phyloP scores from a whole-genome alignment of 2,888 invertebrate species.

The Drosophila histrio region DNA sequence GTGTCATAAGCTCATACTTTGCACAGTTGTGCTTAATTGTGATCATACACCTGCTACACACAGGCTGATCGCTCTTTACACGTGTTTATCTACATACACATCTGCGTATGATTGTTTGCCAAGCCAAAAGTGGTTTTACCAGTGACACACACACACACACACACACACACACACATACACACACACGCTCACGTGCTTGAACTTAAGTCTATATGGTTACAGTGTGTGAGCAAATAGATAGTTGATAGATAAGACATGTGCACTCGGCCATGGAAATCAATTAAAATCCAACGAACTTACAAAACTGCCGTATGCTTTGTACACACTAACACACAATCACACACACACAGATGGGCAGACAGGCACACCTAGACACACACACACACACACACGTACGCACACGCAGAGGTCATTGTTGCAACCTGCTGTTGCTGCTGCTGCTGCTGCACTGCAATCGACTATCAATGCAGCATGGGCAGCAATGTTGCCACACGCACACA shows the following conservation, averaged over 20 bases:
- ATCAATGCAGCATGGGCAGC: conserved; percentile 64
- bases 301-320: conserved; percentile 36
- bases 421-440: conserved; percentile 42
- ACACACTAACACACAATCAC: background rate
- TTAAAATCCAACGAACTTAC: conserved; percentile 77
- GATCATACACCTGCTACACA: conserved; percentile 3
- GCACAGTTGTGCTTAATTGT: conserved; percentile 6
- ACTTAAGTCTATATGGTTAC: conserved; percentile 15
- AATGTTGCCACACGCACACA: conserved; percentile 35
- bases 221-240: conserved; percentile 47
- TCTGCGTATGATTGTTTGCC: background rate
- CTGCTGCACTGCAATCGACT: conserved; percentile 67
- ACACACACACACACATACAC: conserved; percentile 4
- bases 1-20: background rate
- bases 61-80: conserved; percentile 10
- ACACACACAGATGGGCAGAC: conserved; percentile 3
- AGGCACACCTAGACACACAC: background rate
- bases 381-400: conserved; percentile 5
- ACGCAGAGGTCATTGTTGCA: conserved; percentile 53
- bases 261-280: conserved; percentile 82
- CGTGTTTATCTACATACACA: background rate
- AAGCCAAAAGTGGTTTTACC: conserved; percentile 4
- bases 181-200: background rate
- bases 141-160: conserved; percentile 14
- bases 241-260: conserved; percentile 70